Percentiles rank a stretch among this genome's conserved stretches.
Evolutionary conservation across 2,113 vertebrate species (phyloP).

Genomic region (Chascanopsetta lugubris): DNA sequence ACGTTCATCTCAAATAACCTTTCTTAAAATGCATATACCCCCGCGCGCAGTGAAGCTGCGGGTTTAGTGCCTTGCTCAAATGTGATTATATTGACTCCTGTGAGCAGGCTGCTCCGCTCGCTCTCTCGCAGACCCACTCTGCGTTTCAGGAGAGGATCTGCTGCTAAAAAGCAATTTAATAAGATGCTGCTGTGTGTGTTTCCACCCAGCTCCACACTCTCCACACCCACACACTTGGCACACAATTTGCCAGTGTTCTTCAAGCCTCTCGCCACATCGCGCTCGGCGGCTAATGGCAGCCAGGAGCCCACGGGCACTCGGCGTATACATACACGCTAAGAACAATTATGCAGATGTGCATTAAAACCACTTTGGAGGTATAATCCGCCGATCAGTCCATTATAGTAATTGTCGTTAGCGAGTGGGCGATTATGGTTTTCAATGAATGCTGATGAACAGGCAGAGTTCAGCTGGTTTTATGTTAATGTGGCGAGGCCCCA

Average conservation of each 20-base stretch:
- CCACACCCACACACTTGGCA: conserved; percentile 60
- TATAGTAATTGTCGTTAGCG: conserved; percentile 73
- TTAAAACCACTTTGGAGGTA: conserved; percentile 71
- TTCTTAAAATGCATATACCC: not conserved
- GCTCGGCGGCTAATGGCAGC: conserved; percentile 69
- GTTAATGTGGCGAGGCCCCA: conserved; percentile 50
- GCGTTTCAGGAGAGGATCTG: too few species aligned
- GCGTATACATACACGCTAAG: conserved; percentile 45
- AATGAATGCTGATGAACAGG: conserved; percentile 46
- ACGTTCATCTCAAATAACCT: not conserved
- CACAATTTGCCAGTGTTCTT: conserved; percentile 49
- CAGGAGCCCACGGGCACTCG: conserved; percentile 47
- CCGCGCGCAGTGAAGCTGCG: not conserved
- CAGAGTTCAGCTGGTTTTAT: conserved; percentile 59
- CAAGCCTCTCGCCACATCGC: conserved; percentile 45
- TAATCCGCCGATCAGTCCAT: conserved; percentile 74
- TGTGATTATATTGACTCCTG: not conserved
- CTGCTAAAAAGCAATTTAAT: conserved; percentile 5
- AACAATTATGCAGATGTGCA: conserved; percentile 77
- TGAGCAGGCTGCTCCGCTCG: not conserved
- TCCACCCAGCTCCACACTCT: conserved; percentile 3
- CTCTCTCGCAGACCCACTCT: too few species aligned
- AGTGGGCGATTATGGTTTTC: conserved; percentile 69
- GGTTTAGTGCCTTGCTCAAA: not conserved
- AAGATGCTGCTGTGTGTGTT: conserved; percentile 24